phyloP scores from a whole-genome alignment of 2,888 invertebrate genomes.

The Leptinotarsa juncta region DNA sequence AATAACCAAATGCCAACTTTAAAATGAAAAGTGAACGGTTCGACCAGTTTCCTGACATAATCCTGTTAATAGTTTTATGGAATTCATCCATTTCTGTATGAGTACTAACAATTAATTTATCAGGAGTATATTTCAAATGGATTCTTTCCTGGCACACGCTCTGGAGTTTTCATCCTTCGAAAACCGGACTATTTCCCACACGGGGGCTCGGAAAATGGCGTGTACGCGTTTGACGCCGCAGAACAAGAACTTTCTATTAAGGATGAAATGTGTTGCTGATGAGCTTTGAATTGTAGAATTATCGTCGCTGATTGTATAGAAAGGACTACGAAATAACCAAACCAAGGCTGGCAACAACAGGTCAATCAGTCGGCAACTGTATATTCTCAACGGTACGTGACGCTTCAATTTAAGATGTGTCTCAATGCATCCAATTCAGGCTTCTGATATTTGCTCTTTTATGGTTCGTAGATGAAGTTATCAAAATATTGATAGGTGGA shows the following conservation, averaged over 20 bases:
- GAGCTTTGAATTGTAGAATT: constrained; percentile 66
- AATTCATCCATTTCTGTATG: too few relatives aligned
- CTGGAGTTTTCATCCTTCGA: not conserved
- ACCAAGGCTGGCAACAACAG: constrained; percentile 47
- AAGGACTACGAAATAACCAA: constrained; percentile 49
- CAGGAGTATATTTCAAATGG: too few relatives aligned
- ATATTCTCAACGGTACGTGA: constrained; percentile 41
- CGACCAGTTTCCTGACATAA: too few relatives aligned
- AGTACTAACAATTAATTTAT: too few relatives aligned
- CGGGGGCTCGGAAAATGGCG: constrained; percentile 16
- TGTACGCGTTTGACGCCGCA: constrained; percentile 50
- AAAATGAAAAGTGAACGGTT: too few relatives aligned
- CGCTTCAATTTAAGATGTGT: constrained; percentile 38
- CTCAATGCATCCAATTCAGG: constrained; percentile 38
- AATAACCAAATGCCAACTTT: too few relatives aligned
- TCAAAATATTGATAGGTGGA: not conserved
- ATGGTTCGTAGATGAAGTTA: constrained; percentile 8
- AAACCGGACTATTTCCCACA: not conserved
- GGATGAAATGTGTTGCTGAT: constrained; percentile 65
- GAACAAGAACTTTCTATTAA: constrained; percentile 64
- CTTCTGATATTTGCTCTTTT: constrained; percentile 31
- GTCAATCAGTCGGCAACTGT: constrained; percentile 39
- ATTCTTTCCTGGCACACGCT: too few relatives aligned
- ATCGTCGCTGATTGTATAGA: constrained; percentile 63
- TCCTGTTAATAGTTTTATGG: too few relatives aligned